Conservation (phyloP, 2,888 invertebrate genomes). For the Trachelus iudaicus region DNA sequence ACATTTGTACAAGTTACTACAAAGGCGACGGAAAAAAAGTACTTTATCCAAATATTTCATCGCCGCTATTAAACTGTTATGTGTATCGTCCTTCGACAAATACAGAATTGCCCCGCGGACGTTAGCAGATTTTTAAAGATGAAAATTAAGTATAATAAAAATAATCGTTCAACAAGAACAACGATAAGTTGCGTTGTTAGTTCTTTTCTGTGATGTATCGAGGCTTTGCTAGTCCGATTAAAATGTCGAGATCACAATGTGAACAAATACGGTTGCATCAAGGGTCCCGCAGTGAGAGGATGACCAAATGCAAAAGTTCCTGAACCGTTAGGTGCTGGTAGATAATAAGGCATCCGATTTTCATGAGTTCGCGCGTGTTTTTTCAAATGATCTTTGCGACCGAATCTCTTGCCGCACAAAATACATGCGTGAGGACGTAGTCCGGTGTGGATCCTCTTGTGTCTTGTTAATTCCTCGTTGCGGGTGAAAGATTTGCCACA, state of each 20-base stretch:
- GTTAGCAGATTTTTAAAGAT: background rate
- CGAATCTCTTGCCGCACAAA: slow-evolving; percentile 92
- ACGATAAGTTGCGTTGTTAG: background rate
- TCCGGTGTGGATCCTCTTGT: slow-evolving; percentile 90
- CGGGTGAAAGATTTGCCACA: slow-evolving; percentile 92
- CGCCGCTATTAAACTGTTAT: background rate
- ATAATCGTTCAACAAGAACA: background rate
- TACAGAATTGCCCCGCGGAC: background rate
- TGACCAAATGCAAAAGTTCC: slow-evolving; percentile 18
- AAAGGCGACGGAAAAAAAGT: background rate
- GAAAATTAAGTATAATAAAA: background rate
- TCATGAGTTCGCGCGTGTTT: slow-evolving; percentile 91
- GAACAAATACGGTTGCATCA: slow-evolving; percentile 33
- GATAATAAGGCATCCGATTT: slow-evolving; percentile 41
- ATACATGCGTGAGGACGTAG: slow-evolving; percentile 87
- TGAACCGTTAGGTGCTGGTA: background rate
- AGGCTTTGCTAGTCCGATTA: background rate
- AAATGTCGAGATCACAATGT: background rate
- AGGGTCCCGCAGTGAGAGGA: slow-evolving; percentile 25
- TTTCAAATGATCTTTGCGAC: slow-evolving; percentile 92
- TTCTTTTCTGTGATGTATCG: background rate
- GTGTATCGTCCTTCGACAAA: background rate
- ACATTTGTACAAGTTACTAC: background rate
- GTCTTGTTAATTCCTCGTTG: slow-evolving; percentile 92
- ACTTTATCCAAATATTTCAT: background rate